Conservation (phyloP, 2,113 vertebrate species). For the Lasiurus borealis region DNA sequence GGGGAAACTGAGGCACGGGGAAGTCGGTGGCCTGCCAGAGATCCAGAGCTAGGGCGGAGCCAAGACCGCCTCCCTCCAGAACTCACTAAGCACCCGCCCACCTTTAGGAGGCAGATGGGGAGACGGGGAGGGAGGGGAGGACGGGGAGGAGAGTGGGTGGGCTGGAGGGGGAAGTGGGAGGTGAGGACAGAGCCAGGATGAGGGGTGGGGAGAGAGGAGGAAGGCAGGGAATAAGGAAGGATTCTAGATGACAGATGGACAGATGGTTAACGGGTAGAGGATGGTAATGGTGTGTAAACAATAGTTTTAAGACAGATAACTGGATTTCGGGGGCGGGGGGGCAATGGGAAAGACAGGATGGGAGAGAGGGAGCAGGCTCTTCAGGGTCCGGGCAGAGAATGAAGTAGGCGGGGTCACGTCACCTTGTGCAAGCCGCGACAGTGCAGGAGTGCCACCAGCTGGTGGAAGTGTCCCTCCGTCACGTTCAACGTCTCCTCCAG, state of each 20-base stretch:
- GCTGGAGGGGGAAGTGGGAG: too few species aligned
- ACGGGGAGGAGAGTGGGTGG: too few species aligned
- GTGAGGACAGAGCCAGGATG: background rate
- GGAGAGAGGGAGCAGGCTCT: background rate
- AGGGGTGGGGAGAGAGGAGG: accelerated
- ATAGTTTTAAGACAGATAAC: background rate
- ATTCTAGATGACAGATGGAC: background rate
- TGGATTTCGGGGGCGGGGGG: background rate
- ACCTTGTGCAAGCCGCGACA: conserved; percentile 95
- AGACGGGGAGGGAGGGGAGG: background rate
- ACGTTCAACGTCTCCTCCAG: conserved; percentile 93
- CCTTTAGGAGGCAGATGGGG: background rate
- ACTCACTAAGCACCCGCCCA: background rate
- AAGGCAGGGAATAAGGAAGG: background rate
- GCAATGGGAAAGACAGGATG: background rate
- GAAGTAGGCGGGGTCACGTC: background rate
- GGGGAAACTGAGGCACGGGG: background rate
- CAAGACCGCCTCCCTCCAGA: background rate
- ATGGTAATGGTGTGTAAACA: too few species aligned
- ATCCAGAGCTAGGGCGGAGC: background rate
- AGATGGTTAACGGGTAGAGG: background rate
- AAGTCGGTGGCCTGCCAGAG: background rate
- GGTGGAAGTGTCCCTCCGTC: conserved; percentile 95
- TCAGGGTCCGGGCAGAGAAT: background rate
- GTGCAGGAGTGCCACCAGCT: conserved; percentile 93